Conservation (phyloP, 1,140 invertebrate genomes). For the Lysiphlebus fabarum region DNA sequence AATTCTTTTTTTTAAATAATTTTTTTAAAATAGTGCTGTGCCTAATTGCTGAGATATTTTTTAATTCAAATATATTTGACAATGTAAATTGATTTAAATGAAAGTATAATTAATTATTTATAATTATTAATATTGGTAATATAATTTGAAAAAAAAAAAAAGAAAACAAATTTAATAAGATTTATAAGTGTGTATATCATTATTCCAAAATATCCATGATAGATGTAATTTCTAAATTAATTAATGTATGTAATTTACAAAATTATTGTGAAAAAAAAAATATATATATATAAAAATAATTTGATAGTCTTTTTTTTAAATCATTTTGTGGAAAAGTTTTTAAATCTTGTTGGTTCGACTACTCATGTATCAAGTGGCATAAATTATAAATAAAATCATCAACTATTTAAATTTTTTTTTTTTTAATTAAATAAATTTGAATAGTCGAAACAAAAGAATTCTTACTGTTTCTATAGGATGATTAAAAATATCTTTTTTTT, state of each 20-base stretch:
- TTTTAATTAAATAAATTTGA: neutral
- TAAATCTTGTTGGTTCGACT: constrained; percentile 7
- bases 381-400: neutral
- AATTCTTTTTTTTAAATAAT: neutral
- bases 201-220: neutral
- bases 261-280: neutral
- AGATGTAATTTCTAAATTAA: neutral
- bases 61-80: neutral
- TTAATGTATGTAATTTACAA: neutral
- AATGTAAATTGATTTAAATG: constrained; percentile 15
- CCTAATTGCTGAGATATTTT: constrained; percentile 21
- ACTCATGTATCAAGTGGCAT: constrained; percentile 10
- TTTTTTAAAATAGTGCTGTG: constrained; percentile 24
- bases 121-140: neutral
- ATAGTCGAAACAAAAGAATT: constrained; percentile 9
- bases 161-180: no score
- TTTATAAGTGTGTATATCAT: no score
- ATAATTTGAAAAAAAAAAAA: neutral
- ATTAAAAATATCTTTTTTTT: neutral
- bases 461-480: neutral
- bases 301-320: neutral
- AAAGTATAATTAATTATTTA: neutral
- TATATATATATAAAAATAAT: neutral
- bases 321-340: constrained; percentile 4
- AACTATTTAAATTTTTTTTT: neutral